These are phyloP conservation scores for Calephelis nemesis DNA, from an alignment of 1,140 invertebrate species.

Conservation along the genomic window DNA sequence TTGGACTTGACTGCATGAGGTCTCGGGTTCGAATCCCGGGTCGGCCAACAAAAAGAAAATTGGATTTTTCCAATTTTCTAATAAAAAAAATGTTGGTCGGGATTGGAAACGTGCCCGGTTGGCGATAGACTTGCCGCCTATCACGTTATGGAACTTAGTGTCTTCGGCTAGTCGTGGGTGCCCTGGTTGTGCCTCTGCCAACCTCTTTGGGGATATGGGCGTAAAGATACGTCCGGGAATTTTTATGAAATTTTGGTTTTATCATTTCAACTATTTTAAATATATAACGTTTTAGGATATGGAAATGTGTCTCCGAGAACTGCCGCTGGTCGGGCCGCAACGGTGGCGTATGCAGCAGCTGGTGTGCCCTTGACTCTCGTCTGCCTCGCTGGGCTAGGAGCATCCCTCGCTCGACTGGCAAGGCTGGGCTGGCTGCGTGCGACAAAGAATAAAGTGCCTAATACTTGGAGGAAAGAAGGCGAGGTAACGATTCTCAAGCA, in stretches of 20 bases:
- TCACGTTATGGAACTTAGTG: no score
- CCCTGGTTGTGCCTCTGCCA: no score
- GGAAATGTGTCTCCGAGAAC: conserved; percentile 73
- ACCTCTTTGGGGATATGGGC: no score
- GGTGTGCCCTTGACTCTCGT: conserved; percentile 92
- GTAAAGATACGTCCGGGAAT: no score
- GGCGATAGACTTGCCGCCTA: no score
- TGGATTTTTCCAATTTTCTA: no score
- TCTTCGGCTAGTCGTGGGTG: no score
- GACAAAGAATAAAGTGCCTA: conserved; percentile 71
- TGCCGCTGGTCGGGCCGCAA: conserved; percentile 87
- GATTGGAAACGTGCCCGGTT: no score
- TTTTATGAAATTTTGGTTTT: background rate
- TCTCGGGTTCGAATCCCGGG: no score
- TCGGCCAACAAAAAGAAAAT: no score
- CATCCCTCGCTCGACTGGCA: conserved; percentile 87
- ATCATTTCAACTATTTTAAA: background rate
- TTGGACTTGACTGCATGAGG: no score
- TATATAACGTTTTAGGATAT: conserved; percentile 50
- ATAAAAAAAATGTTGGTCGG: no score
- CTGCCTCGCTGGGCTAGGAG: conserved; percentile 91
- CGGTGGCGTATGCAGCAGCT: conserved; percentile 91
- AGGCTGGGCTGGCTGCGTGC: conserved; percentile 85
- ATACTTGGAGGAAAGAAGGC: conserved; percentile 64
- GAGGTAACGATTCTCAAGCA: conserved; percentile 38